These are phyloP conservation scores for Toxonevra muliebris DNA, from an alignment of 2,888 invertebrate species.

Conservation along the genomic window DNA sequence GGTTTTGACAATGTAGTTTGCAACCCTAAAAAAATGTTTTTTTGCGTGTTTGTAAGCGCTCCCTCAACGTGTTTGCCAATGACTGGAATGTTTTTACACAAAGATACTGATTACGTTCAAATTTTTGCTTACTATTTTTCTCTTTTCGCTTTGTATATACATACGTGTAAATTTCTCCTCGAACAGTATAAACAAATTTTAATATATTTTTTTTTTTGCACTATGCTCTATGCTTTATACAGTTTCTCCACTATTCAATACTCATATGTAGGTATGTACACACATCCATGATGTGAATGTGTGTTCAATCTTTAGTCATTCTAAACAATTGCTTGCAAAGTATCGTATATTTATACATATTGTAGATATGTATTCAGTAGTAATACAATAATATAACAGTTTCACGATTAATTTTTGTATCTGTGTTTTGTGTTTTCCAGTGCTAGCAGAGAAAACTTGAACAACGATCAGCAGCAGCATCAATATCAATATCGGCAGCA, in stretches of 20 bases:
- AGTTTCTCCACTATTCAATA: background rate
- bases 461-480: constrained; percentile 53
- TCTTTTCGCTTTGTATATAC: no score
- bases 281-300: background rate
- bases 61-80: no score
- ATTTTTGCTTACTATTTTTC: no score
- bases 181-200: no score
- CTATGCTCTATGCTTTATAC: background rate
- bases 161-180: no score
- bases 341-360: constrained; percentile 9
- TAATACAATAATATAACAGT: constrained; percentile 6
- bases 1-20: no score
- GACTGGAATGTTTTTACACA: no score
- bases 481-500: constrained; percentile 44
- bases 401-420: constrained; percentile 25
- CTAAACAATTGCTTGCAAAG: background rate
- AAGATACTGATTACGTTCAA: no score
- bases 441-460: constrained; percentile 64
- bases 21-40: no score
- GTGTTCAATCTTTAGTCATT: background rate
- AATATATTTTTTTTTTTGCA: background rate
- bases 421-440: constrained; percentile 48
- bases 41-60: no score
- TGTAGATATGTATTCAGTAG: constrained; percentile 19
- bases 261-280: constrained; percentile 18